Base-by-base conservation (phyloP, 2,113 vertebrate species). In the Erythrocercus mccallii region DNA sequence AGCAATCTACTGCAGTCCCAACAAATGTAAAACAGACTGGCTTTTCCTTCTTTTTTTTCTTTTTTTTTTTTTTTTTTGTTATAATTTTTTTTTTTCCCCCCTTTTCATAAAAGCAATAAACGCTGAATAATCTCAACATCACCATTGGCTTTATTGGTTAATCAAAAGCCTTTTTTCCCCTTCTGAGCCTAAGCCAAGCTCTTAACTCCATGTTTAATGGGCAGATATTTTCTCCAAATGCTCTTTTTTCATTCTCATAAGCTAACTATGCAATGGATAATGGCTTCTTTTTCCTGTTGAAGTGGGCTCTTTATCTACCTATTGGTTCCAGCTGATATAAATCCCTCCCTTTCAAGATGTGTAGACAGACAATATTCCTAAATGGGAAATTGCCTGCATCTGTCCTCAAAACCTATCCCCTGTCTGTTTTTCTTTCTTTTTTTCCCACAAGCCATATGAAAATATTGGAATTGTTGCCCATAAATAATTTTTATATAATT, bases 171-270 rank as follows among this genome's bases (percentile, higher is more conserved):
- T 73, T 93, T 96, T 91, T 90, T 62, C 33, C 51, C 87, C 35
- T 94, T 93, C 92, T 96, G 95, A 93, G 87, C 56, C 35, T 60
- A 92, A 94, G 85, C 94, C 92, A 96, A 94, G 88, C 90, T 96
- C 88, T 96, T 96, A 97, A 91, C 92, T 95, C 91, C 64, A 44
- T 94, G 90, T 96, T 94, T 96, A 95, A 94, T 94, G 91, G 94
- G 95, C 56, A 96, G 92, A 94, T 96, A 95, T 96, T 96, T 96
- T 95, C 88, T 95, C 87, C 94, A 93, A 93, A 97, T 95, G 94
- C 88, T 74, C 88, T 92, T 97, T 95, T 94, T 88, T 95, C 91
- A 64, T 91, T 95, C 92, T 80, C 90, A 74, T 95, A 88, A 96
- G 95, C 88, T 93, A 94, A 94, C 86, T 93, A 71, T 88, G 86